Conservation (phyloP, 2,888 invertebrate species). For the Bellardia pandia region DNA sequence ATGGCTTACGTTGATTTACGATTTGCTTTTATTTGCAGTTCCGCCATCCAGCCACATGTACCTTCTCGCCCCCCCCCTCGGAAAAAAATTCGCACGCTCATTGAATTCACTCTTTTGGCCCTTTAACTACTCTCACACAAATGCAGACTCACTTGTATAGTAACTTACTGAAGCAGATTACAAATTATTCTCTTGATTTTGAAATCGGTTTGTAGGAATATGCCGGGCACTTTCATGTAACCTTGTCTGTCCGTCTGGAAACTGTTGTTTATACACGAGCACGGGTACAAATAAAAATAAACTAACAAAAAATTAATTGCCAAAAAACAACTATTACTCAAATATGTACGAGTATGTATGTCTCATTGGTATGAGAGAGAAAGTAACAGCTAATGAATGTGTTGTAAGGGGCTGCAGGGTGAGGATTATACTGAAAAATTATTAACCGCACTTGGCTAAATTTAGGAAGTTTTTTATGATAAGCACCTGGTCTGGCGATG, state of each 20-base stretch:
- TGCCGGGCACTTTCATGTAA: conserved; percentile 18
- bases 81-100: conserved; percentile 12
- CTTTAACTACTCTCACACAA: background rate
- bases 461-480: background rate
- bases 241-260: conserved; percentile 52
- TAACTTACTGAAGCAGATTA: conserved; percentile 17
- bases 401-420: background rate
- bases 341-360: background rate
- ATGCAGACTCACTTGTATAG: background rate
- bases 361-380: background rate
- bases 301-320: conserved; percentile 51
- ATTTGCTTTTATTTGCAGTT: conserved; percentile 66
- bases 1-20: conserved; percentile 70
- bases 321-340: conserved; percentile 19
- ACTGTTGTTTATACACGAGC: conserved; percentile 3
- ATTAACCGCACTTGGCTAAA: background rate
- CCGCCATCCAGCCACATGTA: conserved; percentile 59
- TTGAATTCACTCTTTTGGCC: conserved; percentile 3
- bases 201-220: background rate
- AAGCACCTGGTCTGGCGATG: background rate
- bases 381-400: background rate
- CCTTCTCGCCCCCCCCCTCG: background rate
- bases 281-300: background rate
- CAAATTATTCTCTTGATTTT: conserved; percentile 43
- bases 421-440: background rate